Base-by-base conservation (phyloP, 2,797 vertebrate species). In the Gymnothorax javanicus region DNA sequence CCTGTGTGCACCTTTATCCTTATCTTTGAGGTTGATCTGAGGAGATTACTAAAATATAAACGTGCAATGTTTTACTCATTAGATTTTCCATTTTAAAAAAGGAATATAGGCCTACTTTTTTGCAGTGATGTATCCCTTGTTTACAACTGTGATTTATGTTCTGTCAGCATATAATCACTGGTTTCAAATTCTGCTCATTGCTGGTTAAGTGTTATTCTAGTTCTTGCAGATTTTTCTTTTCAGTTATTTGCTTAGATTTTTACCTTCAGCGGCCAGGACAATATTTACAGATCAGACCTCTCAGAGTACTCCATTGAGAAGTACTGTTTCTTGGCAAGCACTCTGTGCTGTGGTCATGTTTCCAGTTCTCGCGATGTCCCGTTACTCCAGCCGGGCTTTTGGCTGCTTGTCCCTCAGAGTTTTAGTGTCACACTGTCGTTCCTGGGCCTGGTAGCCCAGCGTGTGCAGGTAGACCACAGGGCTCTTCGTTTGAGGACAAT, bases 281-380 rank as follows among this genome's bases (percentile, higher is more conserved):
- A 81, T 59, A 87, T 12, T 73, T 89, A 15, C 83, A 73, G 58
- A 27, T 85, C 67, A 71, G 86, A 82, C 89, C 57, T 84, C 23
- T 87, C 60, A 89, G 77, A 27, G 82, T 8, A 20, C 52, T 75
- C 59, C 59, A 75, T 86, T 86, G 87, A 83, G 83, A 85, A 88
- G 77, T 88, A 69, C 85, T 87, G 90, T 88, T 88, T 91, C 91
- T 94, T 96, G 94, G 94, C 93, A 92, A 88, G 64, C 85, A 84
- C 69, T 82, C 43, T 52, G 67, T 88, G 84, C 75, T 86, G 90
- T 88, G 92, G 93, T 95, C 94, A 95, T 90, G 92, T 87, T 87
- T 92, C 91, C 92, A 94, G 92, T 90, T 95, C 95, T 95, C 93
- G 94, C 93, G 93, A 92, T 91, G 90, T 89, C 89, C 83, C 87